phyloP scores from a whole-genome alignment of 1,140 invertebrate species.

The Bactericera cockerelli region DNA sequence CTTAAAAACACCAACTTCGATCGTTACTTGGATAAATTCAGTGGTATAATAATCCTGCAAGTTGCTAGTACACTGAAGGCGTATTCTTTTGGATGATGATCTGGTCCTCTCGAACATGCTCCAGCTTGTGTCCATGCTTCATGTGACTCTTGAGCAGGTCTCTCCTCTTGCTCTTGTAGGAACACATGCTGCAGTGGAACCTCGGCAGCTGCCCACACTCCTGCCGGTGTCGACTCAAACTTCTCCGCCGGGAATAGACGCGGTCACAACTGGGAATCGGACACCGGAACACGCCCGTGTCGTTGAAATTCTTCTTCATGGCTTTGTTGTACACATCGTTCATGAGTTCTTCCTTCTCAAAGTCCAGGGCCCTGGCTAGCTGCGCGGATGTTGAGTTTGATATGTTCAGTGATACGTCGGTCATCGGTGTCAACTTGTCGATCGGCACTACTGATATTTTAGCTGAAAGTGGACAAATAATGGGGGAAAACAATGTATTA shows the following conservation, averaged over 20 bases:
- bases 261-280: conserved; percentile 25
- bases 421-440: background rate
- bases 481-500: too few relatives aligned
- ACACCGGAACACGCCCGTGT: conserved; percentile 1
- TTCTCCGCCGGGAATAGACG: conserved; percentile 29
- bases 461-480: too few relatives aligned
- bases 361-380: background rate
- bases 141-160: conserved; percentile 32
- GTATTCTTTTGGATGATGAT: background rate
- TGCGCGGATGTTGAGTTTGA: background rate
- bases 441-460: background rate
- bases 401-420: background rate
- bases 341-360: conserved; percentile 2
- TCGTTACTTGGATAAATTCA: too few relatives aligned
- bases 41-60: too few relatives aligned
- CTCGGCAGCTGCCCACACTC: conserved; percentile 38
- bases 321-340: conserved; percentile 1
- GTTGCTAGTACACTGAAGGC: too few relatives aligned
- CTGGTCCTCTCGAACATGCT: background rate
- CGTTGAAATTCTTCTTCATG: conserved; percentile 7
- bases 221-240: conserved; percentile 35
- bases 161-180: conserved; percentile 30
- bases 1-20: too few relatives aligned
- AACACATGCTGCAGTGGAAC: conserved; percentile 29
- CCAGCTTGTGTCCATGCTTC: background rate